Conservation (phyloP, 2,888 invertebrate genomes). For the Agrypnus murinus region DNA sequence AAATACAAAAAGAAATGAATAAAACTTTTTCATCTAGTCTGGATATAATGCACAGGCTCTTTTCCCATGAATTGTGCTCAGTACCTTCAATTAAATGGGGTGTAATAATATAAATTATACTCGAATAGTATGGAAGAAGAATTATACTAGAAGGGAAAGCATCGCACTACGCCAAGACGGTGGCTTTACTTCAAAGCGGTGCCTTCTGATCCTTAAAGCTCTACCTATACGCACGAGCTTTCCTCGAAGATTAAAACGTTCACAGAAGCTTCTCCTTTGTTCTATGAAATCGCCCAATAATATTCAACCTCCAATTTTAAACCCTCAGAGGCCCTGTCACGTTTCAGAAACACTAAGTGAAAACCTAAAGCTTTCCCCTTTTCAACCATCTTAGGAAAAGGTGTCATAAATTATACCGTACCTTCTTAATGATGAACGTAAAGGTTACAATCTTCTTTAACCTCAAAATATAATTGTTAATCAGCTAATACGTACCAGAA, state of each 20-base stretch:
- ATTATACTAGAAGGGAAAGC: constrained; percentile 31
- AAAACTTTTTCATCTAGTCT: neutral
- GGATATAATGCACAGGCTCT: constrained; percentile 7
- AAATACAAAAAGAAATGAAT: too few relatives aligned
- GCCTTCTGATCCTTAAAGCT: constrained; percentile 33
- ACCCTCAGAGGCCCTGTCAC: constrained; percentile 30
- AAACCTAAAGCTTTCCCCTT: constrained; percentile 23
- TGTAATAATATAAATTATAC: constrained; percentile 39
- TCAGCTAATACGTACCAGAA: too few relatives aligned
- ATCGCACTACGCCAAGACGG: constrained; percentile 28
- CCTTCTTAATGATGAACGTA: neutral
- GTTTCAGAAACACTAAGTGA: constrained; percentile 29
- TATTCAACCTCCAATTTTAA: constrained; percentile 34
- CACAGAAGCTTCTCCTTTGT: constrained; percentile 36
- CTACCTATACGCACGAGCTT: constrained; percentile 30
- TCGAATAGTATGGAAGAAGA: constrained; percentile 32
- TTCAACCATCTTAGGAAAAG: neutral
- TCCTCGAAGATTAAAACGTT: constrained; percentile 41
- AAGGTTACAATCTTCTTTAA: neutral
- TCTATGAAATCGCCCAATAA: constrained; percentile 28
- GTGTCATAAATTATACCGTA: constrained; percentile 4
- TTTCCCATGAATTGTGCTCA: constrained; percentile 19
- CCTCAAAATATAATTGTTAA: too few relatives aligned
- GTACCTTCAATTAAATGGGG: constrained; percentile 34
- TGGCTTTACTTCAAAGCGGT: constrained; percentile 32